These are phyloP conservation scores for Alectoris magna DNA, from an alignment of 2,797 vertebrate species.

Conservation along the genomic window DNA sequence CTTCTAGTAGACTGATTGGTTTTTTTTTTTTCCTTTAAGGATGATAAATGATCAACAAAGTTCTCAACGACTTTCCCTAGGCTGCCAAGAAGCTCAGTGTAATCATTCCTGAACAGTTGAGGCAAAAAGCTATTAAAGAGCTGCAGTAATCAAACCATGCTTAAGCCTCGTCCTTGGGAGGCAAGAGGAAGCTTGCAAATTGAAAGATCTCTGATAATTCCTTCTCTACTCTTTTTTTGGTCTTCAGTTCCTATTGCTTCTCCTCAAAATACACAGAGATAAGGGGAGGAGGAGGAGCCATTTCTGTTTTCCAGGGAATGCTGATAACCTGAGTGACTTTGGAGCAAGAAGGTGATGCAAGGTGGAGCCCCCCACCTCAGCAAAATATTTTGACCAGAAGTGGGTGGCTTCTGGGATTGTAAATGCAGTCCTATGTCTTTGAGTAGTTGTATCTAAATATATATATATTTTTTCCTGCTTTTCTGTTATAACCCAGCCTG, in stretches of 20 bases:
- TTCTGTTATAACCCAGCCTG: rapidly evolving
- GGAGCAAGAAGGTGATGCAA: neutral
- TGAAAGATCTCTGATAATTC: rapidly evolving
- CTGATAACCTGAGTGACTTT: neutral
- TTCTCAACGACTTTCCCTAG: neutral
- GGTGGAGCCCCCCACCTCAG: rapidly evolving
- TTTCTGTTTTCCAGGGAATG: neutral
- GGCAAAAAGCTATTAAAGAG: neutral
- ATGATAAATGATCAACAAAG: conserved; percentile 2
- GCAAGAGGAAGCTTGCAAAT: neutral
- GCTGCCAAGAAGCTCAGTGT: neutral
- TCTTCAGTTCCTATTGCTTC: neutral
- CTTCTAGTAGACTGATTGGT: neutral
- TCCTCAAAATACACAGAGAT: neutral
- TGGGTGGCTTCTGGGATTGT: neutral
- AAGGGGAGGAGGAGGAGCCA: rapidly evolving
- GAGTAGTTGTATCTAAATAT: neutral
- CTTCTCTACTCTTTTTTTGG: rapidly evolving
- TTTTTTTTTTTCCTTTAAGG: neutral
- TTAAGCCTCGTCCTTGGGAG: neutral
- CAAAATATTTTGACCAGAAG: neutral
- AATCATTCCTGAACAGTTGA: neutral
- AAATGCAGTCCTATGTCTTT: neutral
- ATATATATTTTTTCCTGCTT: neutral
- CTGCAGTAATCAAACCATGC: neutral